Base-by-base conservation (phyloP, 2,797 vertebrate species). In the Oryzias sinensis region DNA sequence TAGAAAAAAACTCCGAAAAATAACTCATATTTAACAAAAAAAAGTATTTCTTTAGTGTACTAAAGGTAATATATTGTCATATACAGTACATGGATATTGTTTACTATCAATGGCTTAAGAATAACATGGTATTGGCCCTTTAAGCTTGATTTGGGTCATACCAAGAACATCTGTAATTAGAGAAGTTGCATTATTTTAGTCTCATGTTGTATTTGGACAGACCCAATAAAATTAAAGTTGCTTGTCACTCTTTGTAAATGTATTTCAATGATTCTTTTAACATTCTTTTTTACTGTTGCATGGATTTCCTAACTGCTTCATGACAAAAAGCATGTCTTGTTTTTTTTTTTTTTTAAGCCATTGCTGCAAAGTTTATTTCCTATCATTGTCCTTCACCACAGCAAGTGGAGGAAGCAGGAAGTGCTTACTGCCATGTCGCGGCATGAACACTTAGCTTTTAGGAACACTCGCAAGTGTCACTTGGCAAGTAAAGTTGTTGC, bases 391-490 rank as follows among this genome's bases (percentile, higher is more conserved):
- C 78, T 65, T 51, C 65, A 22, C 48, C 33, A 55, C 76, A 66
- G 76, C 16, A 43, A 76, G 70, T 60, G 61, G 76, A 75, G 81
- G 79, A 88, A 87, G 68, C 73, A 80, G 89, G 89, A 91, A 86
- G 81, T 77, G 59, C 70, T 81, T 78, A 78, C 83, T 74, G 65
- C 80, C 59, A 63, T 72, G 73, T 68, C 41, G 40, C 59, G 33
- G 76, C 44, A 53, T 82, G 76, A 83, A 71, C 68, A 71, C 80
- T 70, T 62, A 67, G 78, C 71, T 83, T 59, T 64, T 74, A 80
- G 80, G 88, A 85, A 81, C 78, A 76, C 66, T 62, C 59, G 64
- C 59, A 44, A 67, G 70, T 82, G 85, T 87, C 82, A 83, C 70
- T 89, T 84, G 82, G 85, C 87, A 82, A 53, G 47, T 56, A 56